Evolutionary conservation across 2,113 vertebrate species (phyloP), one percentile per base, ranked within the genome.

Genomic region (Sclerurus mexicanus): DNA sequence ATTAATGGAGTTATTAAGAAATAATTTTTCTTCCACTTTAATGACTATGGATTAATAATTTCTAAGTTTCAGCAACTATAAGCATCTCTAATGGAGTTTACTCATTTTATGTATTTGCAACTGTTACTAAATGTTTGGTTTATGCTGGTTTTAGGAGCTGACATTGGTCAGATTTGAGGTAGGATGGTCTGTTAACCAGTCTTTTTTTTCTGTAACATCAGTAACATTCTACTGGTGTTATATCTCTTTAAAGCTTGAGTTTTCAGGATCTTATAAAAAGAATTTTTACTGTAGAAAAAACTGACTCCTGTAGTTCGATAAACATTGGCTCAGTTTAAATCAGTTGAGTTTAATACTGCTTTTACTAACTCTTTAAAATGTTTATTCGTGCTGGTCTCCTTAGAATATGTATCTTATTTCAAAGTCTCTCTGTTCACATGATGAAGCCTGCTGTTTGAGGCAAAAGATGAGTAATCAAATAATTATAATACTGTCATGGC

Each of bases 341-440:
- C 31, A 83, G 23, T 69, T 88, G 4, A 14, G 22, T 94, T 84
- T 77, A 94, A 75, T 86, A 46, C 12, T 91, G 37, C 62, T 83
- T 81, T 90, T 93, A 46, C 53, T 58, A 68, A 74, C 40, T 89
- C 58, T 73, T 83, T 83, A 47, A 82, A 85, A 55, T 85, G 46
- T 95, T 96, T 95, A 50, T 85, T 96, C 90, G 42, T 76, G 50
- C 27, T 77, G 37, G 11, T 88, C 21, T 79, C 23, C 63, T 91
- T 87, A 55, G 64, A 55, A 28, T 24, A 6, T 30, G 55, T 80
- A 73, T 90, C 90, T 82, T 52, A 66, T 76, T 96, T 97, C 79
- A 88, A 80, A 92, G 95, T 63, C 12, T 77, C 33, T 72, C 58
- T 79, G 62, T 55, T 75, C 33, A 47, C 16, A 33, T 69, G 37